A percentile compares a stretch with the other conserved stretches of the same genome.
Evolutionary conservation across 2,888 invertebrate species (phyloP).

Genomic region (Embidobia sp.): DNA sequence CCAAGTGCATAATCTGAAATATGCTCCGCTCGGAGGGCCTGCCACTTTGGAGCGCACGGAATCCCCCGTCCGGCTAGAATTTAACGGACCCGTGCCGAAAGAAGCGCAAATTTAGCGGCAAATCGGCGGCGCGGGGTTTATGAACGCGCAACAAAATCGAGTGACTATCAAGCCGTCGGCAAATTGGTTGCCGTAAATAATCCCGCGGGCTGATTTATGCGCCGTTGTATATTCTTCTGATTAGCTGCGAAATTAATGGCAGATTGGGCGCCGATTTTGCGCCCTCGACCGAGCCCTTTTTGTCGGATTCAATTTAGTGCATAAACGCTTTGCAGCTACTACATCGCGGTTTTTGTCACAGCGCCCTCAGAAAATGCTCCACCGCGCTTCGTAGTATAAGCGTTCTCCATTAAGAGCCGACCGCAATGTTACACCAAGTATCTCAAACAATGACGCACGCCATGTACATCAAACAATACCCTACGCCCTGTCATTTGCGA

Average conservation of each 20-base stretch:
- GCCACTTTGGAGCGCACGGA: too few relatives aligned
- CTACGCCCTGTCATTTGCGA: conserved; percentile 27
- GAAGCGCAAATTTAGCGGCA: too few relatives aligned
- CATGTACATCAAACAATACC: conserved; percentile 40
- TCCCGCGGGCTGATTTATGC: too few relatives aligned
- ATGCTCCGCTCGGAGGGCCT: too few relatives aligned
- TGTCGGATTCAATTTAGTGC: conserved; percentile 47
- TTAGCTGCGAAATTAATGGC: conserved; percentile 9
- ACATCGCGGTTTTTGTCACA: conserved; percentile 56
- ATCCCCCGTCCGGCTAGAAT: too few relatives aligned
- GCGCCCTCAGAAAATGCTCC: conserved; percentile 52
- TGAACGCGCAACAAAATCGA: too few relatives aligned
- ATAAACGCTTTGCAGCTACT: conserved; percentile 48
- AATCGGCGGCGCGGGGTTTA: too few relatives aligned
- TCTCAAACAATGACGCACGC: conserved; percentile 50
- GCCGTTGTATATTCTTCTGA: too few relatives aligned
- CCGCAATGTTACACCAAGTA: conserved; percentile 56
- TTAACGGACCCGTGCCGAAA: too few relatives aligned
- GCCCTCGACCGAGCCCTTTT: conserved; percentile 35
- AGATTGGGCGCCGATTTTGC: conserved; percentile 23
- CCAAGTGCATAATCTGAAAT: conserved; percentile 2
- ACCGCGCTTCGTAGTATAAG: conserved; percentile 38
- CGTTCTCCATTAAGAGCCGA: conserved; percentile 58
- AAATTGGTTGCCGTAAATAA: too few relatives aligned
- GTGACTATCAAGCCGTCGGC: too few relatives aligned